Evolutionary conservation across 2,888 invertebrate species (phyloP).

Genomic region (Ochropleura plecta): DNA sequence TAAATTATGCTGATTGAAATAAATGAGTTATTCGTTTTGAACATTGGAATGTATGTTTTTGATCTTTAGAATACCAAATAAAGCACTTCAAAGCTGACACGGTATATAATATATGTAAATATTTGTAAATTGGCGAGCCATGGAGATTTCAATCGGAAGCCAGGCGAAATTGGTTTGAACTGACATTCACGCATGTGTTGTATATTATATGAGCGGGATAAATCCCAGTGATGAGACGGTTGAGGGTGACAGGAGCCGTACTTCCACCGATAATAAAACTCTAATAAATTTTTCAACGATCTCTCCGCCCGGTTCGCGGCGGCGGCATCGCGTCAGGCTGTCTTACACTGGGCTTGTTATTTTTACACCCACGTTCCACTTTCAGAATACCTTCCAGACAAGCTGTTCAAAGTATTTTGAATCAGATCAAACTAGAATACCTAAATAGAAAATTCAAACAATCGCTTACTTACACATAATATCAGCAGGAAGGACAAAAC

Average conservation of each 20-base stretch:
- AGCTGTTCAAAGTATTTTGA: constrained; percentile 24
- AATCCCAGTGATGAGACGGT: constrained; percentile 41
- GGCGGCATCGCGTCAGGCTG: not conserved
- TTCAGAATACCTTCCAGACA: constrained; percentile 22
- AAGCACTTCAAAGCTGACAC: constrained; percentile 42
- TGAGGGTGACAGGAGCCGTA: constrained; percentile 19
- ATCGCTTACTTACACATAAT: constrained; percentile 14
- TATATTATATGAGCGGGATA: constrained; percentile 44
- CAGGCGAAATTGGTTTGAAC: constrained; percentile 44
- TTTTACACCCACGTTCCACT: constrained; percentile 49
- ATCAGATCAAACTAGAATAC: not conserved
- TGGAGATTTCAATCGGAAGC: constrained; percentile 55
- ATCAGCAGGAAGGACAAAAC: constrained; percentile 12
- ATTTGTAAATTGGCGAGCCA: constrained; percentile 46
- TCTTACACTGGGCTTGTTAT: constrained; percentile 46
- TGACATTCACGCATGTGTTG: constrained; percentile 25
- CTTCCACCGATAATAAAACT: constrained; percentile 44
- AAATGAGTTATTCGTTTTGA: constrained; percentile 32
- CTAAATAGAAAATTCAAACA: constrained; percentile 24
- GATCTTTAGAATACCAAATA: constrained; percentile 42
- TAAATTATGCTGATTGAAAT: constrained; percentile 34
- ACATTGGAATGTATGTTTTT: constrained; percentile 12
- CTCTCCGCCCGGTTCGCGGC: constrained; percentile 9
- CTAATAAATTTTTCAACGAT: constrained; percentile 55
- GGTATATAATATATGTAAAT: constrained; percentile 52